A percentile compares a stretch with the other conserved stretches of the same genome.
Conservation (phyloP, 2,113 vertebrate genomes). For the Protobothrops flavoviridis region DNA sequence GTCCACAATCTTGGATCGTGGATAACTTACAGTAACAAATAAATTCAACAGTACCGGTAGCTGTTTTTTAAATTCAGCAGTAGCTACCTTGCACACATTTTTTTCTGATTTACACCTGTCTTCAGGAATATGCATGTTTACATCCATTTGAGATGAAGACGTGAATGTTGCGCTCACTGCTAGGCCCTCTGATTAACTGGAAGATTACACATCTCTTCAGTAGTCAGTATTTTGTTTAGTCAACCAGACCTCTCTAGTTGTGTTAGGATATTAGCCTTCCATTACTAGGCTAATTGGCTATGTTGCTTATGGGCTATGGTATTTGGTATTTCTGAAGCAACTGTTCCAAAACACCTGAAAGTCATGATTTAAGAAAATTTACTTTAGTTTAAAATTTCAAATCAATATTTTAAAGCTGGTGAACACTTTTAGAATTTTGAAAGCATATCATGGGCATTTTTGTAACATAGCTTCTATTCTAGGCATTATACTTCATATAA, state of each 20-base stretch:
- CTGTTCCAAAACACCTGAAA: background rate
- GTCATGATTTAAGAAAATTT: background rate
- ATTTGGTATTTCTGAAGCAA: background rate
- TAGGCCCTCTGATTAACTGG: background rate
- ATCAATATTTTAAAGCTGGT: background rate
- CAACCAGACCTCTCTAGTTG: background rate
- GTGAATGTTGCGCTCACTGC: background rate
- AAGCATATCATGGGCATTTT: background rate
- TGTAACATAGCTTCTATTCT: background rate
- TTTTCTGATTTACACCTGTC: background rate
- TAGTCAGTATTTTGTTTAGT: background rate
- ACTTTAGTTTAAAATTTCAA: background rate
- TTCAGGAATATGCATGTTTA: background rate
- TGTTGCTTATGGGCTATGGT: background rate
- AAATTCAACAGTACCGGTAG: background rate
- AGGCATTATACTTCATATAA: background rate
- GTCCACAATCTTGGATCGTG: background rate
- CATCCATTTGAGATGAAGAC: background rate
- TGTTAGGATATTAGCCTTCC: background rate
- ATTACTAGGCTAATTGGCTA: background rate
- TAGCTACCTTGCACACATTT: background rate
- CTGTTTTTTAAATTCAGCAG: background rate
- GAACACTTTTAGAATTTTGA: background rate
- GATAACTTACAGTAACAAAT: background rate
- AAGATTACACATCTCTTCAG: background rate